A percentile compares a stretch with the other conserved stretches of the same genome.
Conservation (phyloP, 2,113 vertebrate species). For the Microtus richardsoni region DNA sequence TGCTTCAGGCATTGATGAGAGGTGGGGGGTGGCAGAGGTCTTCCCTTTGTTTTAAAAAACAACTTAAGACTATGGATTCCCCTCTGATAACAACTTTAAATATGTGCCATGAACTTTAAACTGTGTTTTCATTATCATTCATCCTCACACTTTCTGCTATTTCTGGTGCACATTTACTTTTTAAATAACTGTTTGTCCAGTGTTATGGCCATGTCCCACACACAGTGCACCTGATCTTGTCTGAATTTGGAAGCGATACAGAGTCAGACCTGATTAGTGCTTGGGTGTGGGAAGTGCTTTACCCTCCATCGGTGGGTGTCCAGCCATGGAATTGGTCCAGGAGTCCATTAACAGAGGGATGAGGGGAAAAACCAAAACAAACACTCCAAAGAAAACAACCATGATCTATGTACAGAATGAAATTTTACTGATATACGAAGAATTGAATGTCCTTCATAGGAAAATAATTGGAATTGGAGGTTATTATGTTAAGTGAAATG, state of each 20-base stretch:
- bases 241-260: neutral
- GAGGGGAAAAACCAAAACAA: neutral
- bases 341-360: neutral
- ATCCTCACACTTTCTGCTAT: neutral
- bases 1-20: neutral
- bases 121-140: neutral
- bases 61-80: neutral
- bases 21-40: too few relatives aligned
- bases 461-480: neutral
- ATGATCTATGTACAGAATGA: neutral
- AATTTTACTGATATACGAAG: neutral
- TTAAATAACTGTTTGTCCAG: neutral
- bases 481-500: neutral
- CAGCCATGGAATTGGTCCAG: neutral
- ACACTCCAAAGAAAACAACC: neutral
- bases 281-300: neutral
- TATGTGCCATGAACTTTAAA: neutral
- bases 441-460: neutral
- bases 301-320: neutral
- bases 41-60: neutral
- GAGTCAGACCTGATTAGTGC: neutral
- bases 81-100: neutral
- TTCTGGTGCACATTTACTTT: neutral
- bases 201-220: neutral
- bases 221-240: neutral